phyloP scores from a whole-genome alignment of 2,797 vertebrate species.

The Molothrus ater region DNA sequence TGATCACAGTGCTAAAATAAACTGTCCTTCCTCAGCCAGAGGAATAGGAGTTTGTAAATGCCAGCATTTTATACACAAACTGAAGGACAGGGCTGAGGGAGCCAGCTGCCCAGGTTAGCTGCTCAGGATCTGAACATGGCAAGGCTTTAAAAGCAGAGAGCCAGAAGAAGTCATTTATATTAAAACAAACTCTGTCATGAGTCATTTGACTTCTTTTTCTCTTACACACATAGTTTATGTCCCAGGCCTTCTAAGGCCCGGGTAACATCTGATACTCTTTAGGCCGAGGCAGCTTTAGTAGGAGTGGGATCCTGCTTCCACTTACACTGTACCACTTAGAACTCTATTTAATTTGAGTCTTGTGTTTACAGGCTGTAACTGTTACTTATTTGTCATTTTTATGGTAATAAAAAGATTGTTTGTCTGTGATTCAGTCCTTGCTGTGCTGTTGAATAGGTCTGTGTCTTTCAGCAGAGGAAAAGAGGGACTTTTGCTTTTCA shows the following conservation, averaged over 20 bases:
- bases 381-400: slow-evolving; percentile 64
- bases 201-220: slow-evolving; percentile 77
- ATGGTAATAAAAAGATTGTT: slow-evolving; percentile 54
- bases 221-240: slow-evolving; percentile 71
- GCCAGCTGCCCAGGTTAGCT: slow-evolving; percentile 34
- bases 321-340: slow-evolving; percentile 21
- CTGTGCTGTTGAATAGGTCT: neutral
- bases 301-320: slow-evolving; percentile 46
- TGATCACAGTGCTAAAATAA: slow-evolving; percentile 55
- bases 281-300: slow-evolving; percentile 42
- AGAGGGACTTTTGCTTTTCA: neutral
- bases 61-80: neutral
- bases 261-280: slow-evolving; percentile 73
- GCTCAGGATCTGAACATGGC: slow-evolving; percentile 39
- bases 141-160: slow-evolving; percentile 65
- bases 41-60: slow-evolving; percentile 8
- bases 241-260: slow-evolving; percentile 66
- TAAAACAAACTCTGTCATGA: slow-evolving; percentile 75
- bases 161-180: slow-evolving; percentile 69
- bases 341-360: slow-evolving; percentile 45
- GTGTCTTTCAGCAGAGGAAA: neutral
- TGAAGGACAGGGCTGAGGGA: neutral
- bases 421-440: neutral
- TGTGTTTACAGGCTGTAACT: slow-evolving; percentile 48
- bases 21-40: neutral